Conservation (phyloP, 2,888 invertebrate species). For the Cantharis lateralis region DNA sequence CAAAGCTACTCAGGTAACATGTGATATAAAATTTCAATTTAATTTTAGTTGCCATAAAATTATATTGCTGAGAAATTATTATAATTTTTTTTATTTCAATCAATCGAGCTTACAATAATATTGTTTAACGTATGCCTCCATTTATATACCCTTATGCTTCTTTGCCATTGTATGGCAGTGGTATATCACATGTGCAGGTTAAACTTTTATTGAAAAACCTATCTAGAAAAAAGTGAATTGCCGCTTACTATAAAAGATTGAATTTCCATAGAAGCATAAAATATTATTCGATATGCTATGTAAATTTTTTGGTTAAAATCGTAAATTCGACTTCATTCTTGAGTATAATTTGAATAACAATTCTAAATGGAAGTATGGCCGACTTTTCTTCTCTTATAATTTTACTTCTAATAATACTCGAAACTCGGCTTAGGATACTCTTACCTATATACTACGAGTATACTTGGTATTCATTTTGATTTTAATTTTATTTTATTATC, state of each 20-base stretch:
- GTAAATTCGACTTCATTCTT: not conserved
- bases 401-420: not conserved
- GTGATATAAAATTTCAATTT: not conserved
- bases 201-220: not conserved
- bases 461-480: not conserved
- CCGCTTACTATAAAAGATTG: not conserved
- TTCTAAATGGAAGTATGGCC: not conserved
- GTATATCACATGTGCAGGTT: not conserved
- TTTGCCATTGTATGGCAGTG: not conserved
- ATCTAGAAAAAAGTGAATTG: not conserved
- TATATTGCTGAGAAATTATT: not conserved
- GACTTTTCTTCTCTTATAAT: not conserved
- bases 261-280: not conserved
- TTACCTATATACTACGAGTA: too few relatives aligned
- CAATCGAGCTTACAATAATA: not conserved
- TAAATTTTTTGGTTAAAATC: not conserved
- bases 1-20: constrained; percentile 4
- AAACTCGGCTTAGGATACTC: too few relatives aligned
- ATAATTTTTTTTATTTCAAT: not conserved
- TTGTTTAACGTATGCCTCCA: not conserved
- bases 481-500: not conserved
- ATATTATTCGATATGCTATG: not conserved
- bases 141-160: not conserved
- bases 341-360: not conserved
- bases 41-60: not conserved